Percentiles rank a stretch among this genome's conserved stretches.
phyloP scores from a whole-genome alignment of 1,140 invertebrate genomes.

The Drosophila bocqueti region DNA sequence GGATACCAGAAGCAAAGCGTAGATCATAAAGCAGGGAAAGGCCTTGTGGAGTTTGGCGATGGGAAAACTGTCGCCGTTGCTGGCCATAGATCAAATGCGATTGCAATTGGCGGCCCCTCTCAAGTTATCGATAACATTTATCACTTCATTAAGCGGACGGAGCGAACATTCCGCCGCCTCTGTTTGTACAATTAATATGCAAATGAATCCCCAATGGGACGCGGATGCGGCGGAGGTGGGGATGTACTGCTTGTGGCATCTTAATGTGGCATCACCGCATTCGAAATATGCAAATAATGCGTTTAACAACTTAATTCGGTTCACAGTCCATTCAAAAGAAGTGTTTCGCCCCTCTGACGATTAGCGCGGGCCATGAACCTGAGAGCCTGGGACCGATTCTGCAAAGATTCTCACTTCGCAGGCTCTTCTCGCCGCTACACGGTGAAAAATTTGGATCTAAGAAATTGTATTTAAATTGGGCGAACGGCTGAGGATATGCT shows the following conservation, averaged over 20 bases:
- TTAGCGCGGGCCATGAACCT: constrained; percentile 77
- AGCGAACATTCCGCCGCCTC: constrained; percentile 51
- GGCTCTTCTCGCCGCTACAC: constrained; percentile 4
- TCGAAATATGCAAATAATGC: constrained; percentile 84
- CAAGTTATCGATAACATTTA: constrained; percentile 66
- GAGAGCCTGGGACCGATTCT: constrained; percentile 28
- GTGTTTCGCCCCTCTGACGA: constrained; percentile 52
- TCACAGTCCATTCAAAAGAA: constrained; percentile 40
- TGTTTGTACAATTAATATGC: constrained; percentile 84
- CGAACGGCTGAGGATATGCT: fast-evolving
- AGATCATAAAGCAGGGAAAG: constrained; percentile 25
- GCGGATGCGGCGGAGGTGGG: background rate
- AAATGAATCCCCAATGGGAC: constrained; percentile 56
- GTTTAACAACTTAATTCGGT: constrained; percentile 84
- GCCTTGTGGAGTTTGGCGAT: constrained; percentile 1
- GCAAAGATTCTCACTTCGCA: constrained; percentile 25
- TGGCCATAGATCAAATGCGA: constrained; percentile 44
- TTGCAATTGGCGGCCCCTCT: constrained; percentile 41
- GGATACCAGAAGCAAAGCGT: constrained; percentile 15
- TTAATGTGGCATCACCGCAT: constrained; percentile 68
- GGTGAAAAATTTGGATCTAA: background rate
- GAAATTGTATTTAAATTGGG: no score
- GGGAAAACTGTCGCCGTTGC: constrained; percentile 23
- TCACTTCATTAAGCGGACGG: constrained; percentile 70
- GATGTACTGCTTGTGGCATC: constrained; percentile 52